Base-by-base conservation (phyloP, 1,140 invertebrate genomes). In the Danaus melanippus region DNA sequence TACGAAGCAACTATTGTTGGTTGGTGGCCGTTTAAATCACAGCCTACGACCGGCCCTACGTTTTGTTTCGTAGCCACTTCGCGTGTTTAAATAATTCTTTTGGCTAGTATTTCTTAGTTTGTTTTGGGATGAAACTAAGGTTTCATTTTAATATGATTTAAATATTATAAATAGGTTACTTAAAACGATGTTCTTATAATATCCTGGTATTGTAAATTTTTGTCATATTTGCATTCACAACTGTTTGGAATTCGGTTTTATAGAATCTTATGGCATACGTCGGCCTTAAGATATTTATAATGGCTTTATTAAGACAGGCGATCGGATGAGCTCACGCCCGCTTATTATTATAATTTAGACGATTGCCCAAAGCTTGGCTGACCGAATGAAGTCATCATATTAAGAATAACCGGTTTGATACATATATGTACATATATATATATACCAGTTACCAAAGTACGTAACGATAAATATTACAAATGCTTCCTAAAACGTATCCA, bases 331-430 rank as follows among this genome's bases (percentile, higher is more conserved):
- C 73, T 82, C 79, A 78, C 81, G 77, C 84, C 83, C 83, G 73
- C 71, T 84, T 86, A 86, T 86, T 86, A 84, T 84, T 81, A 84
- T 86, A 86, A 86, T 86, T 84, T 83, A 84, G 80, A 83, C 79
- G 79, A 79, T 79, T 83, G 81, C 83, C 81, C 68, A 84, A 84
- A 84, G 83, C 77, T 74, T 62, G 66, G 54, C 60, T 62, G 68
- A 60, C 58, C 62, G 69, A 84, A 86, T 86, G 80, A 86, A 86
- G 84, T 84, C 84, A 86, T 86, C 79, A 70, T 74, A 66, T 65
- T 66, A 61, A 58, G 60, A 62, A 66, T 62, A 67, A 62, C 68
- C 60, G 56, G 64, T 70, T 70, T 60, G 48, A 56, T 50, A 46
- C 47, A 53, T 42, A 44, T 46, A 32, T 32, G 21, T 32, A 15